Evolutionary conservation across 2,113 vertebrate genomes (phyloP).

Genomic region (Corythornis cristatus): DNA sequence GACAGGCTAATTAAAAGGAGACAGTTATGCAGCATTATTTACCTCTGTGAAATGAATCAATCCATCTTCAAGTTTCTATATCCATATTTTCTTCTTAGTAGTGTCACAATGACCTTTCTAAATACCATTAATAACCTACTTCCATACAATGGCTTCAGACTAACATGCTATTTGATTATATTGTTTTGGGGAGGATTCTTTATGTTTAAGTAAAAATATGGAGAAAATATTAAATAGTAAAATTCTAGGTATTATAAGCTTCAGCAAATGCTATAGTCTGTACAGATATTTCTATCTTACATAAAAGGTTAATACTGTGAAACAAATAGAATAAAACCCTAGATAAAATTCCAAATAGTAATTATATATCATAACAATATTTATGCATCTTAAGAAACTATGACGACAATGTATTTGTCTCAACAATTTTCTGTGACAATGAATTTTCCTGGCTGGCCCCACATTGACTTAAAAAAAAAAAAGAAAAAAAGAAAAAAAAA

Average conservation of each 20-base stretch:
- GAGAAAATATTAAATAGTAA: neutral
- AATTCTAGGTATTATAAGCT: neutral
- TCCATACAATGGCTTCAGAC: neutral
- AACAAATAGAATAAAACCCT: neutral
- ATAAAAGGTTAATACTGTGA: neutral
- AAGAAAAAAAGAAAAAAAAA: constrained; percentile 6
- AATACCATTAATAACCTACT: constrained; percentile 32
- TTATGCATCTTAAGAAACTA: neutral
- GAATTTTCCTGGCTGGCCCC: constrained; percentile 14
- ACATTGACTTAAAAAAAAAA: constrained; percentile 14
- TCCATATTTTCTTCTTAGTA: constrained; percentile 53
- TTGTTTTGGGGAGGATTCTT: neutral
- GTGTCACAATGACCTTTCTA: constrained; percentile 69
- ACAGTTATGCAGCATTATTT: constrained; percentile 71
- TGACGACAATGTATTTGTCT: neutral
- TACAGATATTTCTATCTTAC: neutral
- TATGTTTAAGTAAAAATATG: neutral
- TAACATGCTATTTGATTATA: neutral
- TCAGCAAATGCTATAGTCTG: neutral
- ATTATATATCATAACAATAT: neutral
- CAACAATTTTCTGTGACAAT: constrained; percentile 6
- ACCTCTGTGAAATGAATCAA: constrained; percentile 75
- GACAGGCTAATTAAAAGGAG: constrained; percentile 81
- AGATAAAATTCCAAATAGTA: neutral
- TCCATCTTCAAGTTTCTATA: constrained; percentile 59